Base-by-base conservation (phyloP, 2,888 invertebrate species). In the Silvanus unidentatus region DNA sequence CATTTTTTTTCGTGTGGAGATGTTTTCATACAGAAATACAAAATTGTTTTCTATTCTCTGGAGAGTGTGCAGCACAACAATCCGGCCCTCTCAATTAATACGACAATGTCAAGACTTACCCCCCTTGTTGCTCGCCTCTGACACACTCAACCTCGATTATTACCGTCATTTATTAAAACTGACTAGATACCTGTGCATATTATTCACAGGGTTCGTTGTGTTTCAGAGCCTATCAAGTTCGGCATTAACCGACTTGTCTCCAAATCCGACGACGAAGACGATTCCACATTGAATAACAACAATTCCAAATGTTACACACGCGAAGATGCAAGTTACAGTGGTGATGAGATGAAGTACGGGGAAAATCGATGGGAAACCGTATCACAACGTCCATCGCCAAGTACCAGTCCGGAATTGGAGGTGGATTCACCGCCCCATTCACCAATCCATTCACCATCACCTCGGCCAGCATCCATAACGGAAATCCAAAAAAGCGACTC, bases 191-290 rank as follows among this genome's bases (percentile, higher is more conserved):
- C n/a, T n/a, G 30, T 42, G 38, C 37, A 41, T 45, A 42, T 28
- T 9, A 34, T 32, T 32, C 32, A 14, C 15, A 28, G 14, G n/a
- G 36, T 28, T 48, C 40, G 42, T 39, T 22, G 22, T 22, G 8
- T 22, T 16, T 2, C 81, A 89, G 90, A 88, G 63, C 83, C 85
- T 66, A 82, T 90, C 62, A 88, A 89, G 62, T 91, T 90, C 62
- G 88, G 90, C 47, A 84, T 91, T 62, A 88, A 82, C 69, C 82
- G 90, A 48, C 73, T 91, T 57, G 86, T 91, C 27, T 79, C 78
- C 12, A 77, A 79, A 55, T 79, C 79, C 32, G 75, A 75, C 22
- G 75, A 75, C 45, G 78, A 78, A 16, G 83, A 83, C 41, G 82
- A 83, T 51, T 77, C 77, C 52, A 77, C 77, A 43, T 66, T 71